A percentile compares a stretch with the other conserved stretches of the same genome.
Conservation (phyloP, 35 echinoderm and acorn worm species). For the Amphiura filiformis region DNA sequence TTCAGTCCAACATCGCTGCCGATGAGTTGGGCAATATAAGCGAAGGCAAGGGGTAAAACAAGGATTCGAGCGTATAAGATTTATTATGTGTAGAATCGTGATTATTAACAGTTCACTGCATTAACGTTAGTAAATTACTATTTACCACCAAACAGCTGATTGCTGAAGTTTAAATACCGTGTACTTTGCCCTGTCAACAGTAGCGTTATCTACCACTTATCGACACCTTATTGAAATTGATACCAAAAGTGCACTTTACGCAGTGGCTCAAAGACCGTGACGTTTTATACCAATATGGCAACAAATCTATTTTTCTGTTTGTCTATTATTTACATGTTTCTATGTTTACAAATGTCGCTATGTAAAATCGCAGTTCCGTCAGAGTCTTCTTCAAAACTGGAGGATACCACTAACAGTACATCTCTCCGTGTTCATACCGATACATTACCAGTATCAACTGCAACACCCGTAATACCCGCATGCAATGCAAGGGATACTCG, state of each 20-base stretch:
- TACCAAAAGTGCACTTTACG: not conserved
- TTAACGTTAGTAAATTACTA: no score
- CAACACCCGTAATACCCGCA: not conserved
- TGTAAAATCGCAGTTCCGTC: not conserved
- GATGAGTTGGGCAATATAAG: no score
- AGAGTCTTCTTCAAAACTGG: not conserved
- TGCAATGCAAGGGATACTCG: not conserved
- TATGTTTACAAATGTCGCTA: not conserved
- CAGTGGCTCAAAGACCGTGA: not conserved
- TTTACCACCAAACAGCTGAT: not conserved
- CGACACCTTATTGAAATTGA: not conserved
- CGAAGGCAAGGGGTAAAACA: no score
- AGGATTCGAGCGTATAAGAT: no score
- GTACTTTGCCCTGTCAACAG: not conserved
- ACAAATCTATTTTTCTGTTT: not conserved
- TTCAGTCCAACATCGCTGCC: no score
- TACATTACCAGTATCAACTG: not conserved
- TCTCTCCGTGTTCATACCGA: not conserved
- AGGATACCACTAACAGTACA: not conserved
- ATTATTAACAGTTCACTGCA: no score
- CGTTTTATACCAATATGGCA: not conserved
- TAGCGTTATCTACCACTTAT: not conserved
- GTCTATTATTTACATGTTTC: not conserved
- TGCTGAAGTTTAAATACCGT: not conserved
- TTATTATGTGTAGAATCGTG: no score